These are phyloP conservation scores for Adoxophyes honmai DNA, from an alignment of 1,140 invertebrate genomes.

Conservation along the genomic window DNA sequence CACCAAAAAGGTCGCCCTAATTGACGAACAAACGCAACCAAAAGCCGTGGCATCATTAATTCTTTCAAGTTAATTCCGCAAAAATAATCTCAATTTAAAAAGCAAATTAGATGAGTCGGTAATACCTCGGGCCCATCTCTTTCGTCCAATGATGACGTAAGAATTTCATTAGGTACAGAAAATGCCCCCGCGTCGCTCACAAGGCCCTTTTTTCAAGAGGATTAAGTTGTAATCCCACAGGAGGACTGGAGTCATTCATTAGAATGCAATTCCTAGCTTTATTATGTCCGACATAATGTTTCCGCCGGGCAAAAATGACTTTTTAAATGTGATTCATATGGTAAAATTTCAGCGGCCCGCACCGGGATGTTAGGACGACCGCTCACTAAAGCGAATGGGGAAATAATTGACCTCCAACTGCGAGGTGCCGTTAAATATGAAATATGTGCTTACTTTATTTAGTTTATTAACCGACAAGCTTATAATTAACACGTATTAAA, in stretches of 20 bases:
- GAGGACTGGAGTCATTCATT: conserved; percentile 72
- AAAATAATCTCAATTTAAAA: conserved; percentile 36
- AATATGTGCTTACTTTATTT: conserved; percentile 9
- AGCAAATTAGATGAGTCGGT: conserved; percentile 44
- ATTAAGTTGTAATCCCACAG: conserved; percentile 71
- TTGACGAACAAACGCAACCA: not conserved
- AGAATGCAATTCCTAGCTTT: conserved; percentile 67
- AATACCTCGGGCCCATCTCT: conserved; percentile 37
- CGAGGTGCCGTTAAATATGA: conserved; percentile 1
- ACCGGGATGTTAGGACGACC: not conserved
- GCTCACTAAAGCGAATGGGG: not conserved
- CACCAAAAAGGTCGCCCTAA: not conserved
- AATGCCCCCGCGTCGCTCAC: conserved; percentile 27
- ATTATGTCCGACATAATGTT: conserved; percentile 59
- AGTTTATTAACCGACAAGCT: not conserved
- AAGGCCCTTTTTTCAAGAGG: conserved; percentile 61
- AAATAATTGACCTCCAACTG: conserved; percentile 11
- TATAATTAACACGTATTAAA: conserved; percentile 2
- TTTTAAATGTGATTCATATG: conserved; percentile 35
- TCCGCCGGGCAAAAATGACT: conserved; percentile 38
- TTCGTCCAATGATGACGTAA: conserved; percentile 51
- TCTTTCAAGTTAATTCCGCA: conserved; percentile 23
- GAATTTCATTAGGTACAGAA: conserved; percentile 60
- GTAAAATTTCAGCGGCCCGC: conserved; percentile 10
- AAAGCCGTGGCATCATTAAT: conserved; percentile 11